Base-by-base conservation (phyloP, 2,888 invertebrate genomes). In the Dasypolia templi region DNA sequence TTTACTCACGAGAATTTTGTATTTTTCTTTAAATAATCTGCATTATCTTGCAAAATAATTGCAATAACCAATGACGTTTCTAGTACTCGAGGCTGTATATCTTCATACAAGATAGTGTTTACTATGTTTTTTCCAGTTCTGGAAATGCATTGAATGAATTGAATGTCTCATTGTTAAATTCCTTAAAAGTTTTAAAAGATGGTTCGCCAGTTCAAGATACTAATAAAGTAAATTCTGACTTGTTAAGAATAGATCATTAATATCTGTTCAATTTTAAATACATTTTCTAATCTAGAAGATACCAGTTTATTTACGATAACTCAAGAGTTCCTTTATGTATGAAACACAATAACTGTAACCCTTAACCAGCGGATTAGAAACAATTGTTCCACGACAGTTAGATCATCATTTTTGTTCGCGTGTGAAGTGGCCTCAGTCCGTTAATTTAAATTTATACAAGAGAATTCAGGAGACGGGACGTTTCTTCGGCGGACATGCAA, bases 401-500 rank as follows among this genome's bases (percentile, higher is more conserved):
- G 72, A 69, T 79, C 78, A 77, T 79, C 59, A 86, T 87, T 86
- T 79, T 82, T 85, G 78, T 85, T 82, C 59, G 72, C 75, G 75
- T 86, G 84, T 87, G 76, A 84, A 87, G 85, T 80, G 79, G 85
- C 77, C 81, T 79, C 77, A 81, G 86, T 87, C 81, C 92, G 92
- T 93, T 92, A 92, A 94, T 94, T 94, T 92, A 92, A 94, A 94
- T 94, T n/a, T 91, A 91, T 91, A 92, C 91, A 88, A 91, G 91
- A 87, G 91, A 93, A 91, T 94, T 91, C 91, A 89, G 85, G 91
- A 92, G 93, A 93, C 92, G 92, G 93, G 92, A 93, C 93, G 93
- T 92, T 93, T 94, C 94, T 95, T 94, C 89, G 87, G 89, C 89
- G 93, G 94, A 95, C 95, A 96, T 95, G 95, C 95, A 92, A 95